phyloP scores from a whole-genome alignment of 2,113 vertebrate genomes.

The Mormyrus iriodes region DNA sequence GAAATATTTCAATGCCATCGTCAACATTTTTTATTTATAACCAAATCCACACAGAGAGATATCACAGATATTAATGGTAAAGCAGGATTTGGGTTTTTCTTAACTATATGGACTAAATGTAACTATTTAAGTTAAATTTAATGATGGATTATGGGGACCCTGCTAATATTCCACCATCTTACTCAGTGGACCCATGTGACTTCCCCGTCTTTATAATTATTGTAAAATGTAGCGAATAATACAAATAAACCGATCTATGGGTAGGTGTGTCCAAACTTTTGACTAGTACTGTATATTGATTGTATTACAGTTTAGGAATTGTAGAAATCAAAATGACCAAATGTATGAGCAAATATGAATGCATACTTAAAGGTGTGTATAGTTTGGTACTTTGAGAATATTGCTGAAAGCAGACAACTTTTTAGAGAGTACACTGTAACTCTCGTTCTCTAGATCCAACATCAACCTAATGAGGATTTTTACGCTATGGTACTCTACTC shows the following conservation, averaged over 20 bases:
- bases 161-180: not conserved
- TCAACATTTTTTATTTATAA: not conserved
- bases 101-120: not conserved
- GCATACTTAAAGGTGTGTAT: not conserved
- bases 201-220: not conserved
- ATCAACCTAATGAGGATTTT: not conserved
- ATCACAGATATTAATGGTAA: not conserved
- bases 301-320: not conserved
- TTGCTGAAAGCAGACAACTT: not conserved
- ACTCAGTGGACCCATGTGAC: not conserved
- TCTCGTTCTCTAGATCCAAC: not conserved
- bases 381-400: not conserved
- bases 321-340: not conserved
- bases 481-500: not conserved
- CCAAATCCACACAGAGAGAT: not conserved
- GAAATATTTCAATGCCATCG: not conserved
- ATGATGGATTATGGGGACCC: not conserved
- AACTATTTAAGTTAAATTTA: not conserved
- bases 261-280: not conserved
- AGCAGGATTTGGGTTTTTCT: not conserved
- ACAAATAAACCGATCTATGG: not conserved
- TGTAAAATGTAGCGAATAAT: not conserved
- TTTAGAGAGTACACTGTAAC: not conserved
- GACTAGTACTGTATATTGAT: not conserved
- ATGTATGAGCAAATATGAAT: not conserved